Base-by-base conservation (phyloP, 53 echinoderm and acorn worm genomes). In the Arbacia lixula region DNA sequence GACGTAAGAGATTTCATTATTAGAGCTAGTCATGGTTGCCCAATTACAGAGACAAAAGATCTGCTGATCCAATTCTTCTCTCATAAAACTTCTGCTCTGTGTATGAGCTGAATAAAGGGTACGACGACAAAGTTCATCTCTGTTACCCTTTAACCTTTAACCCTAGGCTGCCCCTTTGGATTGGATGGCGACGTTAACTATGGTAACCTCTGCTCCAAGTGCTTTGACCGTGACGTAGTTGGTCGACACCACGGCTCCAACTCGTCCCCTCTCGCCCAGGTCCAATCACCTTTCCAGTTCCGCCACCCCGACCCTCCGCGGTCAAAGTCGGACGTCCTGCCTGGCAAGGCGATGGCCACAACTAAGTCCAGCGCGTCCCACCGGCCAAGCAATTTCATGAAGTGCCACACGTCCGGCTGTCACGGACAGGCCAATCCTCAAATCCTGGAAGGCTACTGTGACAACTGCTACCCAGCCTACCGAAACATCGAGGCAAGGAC, bases 401-500 rank as follows among this genome's bases (percentile, higher is more conserved):
- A 65, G 66, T 93, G 90, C 30, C 25, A 62, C 27, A 16, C 30
- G 6, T 43, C 36, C 17, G 89, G 46, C 14, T 94, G 94, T 54
- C 4, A 19, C 4, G 84, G 89, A 2, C 89, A 86, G 28, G 94
- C 89, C 53, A 94, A 94, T 31, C 19, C 72, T 6, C 85, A 94
- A 62, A 87, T 91, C 29, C 33, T 91, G 37, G 85, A 94, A 5
- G 94, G 94, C 8, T 89, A 67, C 69, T 94, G 94, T 20, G 88
- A 89, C 36, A 72, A 89, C 4, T 94, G 94, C 50, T 89, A 89
- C 71, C 52, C 53, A 24, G 84, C 83, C 19, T 94, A 91, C 36
- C 37, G 71, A 19, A 56, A 17, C 27, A 29, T 26, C 6, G 81
- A 77, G 22, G 42, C 68, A 35, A 60, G 36, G 28, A 42, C 1